phyloP scores from a whole-genome alignment of 1,140 invertebrate species.

The Platorchestia sp. region DNA sequence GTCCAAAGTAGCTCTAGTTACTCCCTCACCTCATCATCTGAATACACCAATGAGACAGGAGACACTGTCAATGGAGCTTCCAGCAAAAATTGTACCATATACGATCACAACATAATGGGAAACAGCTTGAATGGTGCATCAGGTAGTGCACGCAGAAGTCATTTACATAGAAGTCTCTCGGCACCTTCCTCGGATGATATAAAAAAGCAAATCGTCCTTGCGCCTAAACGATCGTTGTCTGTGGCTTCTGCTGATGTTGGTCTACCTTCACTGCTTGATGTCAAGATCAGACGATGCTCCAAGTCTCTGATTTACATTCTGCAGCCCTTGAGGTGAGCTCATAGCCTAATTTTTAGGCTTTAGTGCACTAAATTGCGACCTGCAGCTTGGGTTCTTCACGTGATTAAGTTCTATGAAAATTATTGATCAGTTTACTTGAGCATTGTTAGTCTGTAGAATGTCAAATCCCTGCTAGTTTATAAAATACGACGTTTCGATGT shows the following conservation, averaged over 20 bases:
- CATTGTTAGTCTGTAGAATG: neutral
- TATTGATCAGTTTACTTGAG: neutral
- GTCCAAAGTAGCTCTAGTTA: neutral
- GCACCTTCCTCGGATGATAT: neutral
- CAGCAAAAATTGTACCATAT: neutral
- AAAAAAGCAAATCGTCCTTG: neutral
- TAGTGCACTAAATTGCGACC: neutral
- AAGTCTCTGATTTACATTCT: slow-evolving; percentile 65
- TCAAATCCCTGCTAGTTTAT: neutral
- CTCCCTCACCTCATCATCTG: neutral
- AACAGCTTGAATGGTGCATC: neutral
- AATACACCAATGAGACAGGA: neutral
- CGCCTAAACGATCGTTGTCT: neutral
- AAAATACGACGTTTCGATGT: too few species aligned
- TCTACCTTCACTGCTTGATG: slow-evolving; percentile 58
- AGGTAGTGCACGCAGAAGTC: neutral
- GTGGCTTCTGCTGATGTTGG: neutral
- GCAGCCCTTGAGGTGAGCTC: slow-evolving; percentile 62
- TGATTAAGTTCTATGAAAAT: neutral
- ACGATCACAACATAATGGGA: neutral
- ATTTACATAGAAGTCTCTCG: neutral
- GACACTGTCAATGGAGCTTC: neutral
- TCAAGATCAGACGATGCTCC: slow-evolving; percentile 65
- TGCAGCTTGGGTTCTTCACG: too few species aligned
- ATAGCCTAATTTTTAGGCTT: neutral